Evolutionary conservation across 2,888 invertebrate genomes (phyloP).

Genomic region (Ennomos quercinarius): DNA sequence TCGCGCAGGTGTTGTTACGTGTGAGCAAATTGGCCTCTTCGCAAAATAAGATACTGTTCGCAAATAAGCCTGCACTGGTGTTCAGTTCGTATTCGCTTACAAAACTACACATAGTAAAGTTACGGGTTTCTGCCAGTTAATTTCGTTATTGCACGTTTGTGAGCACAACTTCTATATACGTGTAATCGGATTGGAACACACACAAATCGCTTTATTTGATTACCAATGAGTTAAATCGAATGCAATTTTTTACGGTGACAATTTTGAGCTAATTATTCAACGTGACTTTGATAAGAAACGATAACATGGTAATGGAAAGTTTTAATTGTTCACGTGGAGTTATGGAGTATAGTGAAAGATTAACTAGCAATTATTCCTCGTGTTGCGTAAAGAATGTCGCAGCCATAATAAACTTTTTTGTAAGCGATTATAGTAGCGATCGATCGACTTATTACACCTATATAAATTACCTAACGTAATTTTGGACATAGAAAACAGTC

Average conservation of each 20-base stretch:
- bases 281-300: slow-evolving; percentile 33
- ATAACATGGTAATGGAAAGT: slow-evolving; percentile 21
- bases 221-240: slow-evolving; percentile 21
- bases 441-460: too few relatives aligned
- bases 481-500: too few relatives aligned
- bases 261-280: slow-evolving; percentile 27
- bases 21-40: not conserved
- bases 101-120: slow-evolving; percentile 57
- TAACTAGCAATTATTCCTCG: slow-evolving; percentile 5
- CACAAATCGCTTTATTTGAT: slow-evolving; percentile 47
- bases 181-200: slow-evolving; percentile 52
- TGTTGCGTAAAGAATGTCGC: too few relatives aligned
- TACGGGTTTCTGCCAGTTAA: slow-evolving; percentile 63
- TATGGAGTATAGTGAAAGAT: not conserved
- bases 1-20: too few relatives aligned
- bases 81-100: slow-evolving; percentile 40
- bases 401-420: too few relatives aligned
- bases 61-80: slow-evolving; percentile 21
- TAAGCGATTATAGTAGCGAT: too few relatives aligned
- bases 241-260: slow-evolving; percentile 26
- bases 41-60: slow-evolving; percentile 1
- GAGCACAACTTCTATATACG: slow-evolving; percentile 43
- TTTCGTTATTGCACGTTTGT: slow-evolving; percentile 60
- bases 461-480: too few relatives aligned
- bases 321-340: slow-evolving; percentile 22